These are phyloP conservation scores for Leuciscus waleckii DNA, from an alignment of 2,797 vertebrate genomes.

Conservation along the genomic window DNA sequence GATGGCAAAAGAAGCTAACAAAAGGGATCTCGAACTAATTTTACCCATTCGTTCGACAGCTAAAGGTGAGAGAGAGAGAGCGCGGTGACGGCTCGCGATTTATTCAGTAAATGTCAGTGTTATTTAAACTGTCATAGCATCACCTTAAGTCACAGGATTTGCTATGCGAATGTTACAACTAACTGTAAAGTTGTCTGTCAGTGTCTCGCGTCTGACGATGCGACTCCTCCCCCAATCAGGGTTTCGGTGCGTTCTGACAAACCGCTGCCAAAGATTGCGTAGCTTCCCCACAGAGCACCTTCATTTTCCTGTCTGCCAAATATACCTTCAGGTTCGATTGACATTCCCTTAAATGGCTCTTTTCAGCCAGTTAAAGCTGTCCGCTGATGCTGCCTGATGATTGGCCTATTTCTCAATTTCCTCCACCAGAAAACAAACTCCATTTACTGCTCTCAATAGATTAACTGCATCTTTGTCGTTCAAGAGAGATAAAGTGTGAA, in stretches of 20 bases:
- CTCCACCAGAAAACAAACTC: conserved; percentile 24
- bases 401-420: conserved; percentile 35
- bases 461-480: not conserved
- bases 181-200: conserved; percentile 53
- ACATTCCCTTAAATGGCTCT: conserved; percentile 54
- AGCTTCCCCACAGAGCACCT: conserved; percentile 48
- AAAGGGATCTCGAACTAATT: conserved; percentile 49
- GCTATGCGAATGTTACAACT: conserved; percentile 29
- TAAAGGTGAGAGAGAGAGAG: conserved; percentile 45
- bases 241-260: conserved; percentile 48
- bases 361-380: conserved; percentile 54
- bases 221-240: conserved; percentile 55
- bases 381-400: conserved; percentile 51
- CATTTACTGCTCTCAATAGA: conserved; percentile 18
- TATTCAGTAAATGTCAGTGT: conserved; percentile 64
- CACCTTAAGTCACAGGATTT: conserved; percentile 60
- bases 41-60: conserved; percentile 34
- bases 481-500: not conserved
- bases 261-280: conserved; percentile 50
- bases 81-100: conserved; percentile 61
- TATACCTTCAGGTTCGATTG: conserved; percentile 49
- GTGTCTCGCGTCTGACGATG: conserved; percentile 18
- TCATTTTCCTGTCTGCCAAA: conserved; percentile 40
- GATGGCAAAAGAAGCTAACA: conserved; percentile 56
- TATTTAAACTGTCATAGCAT: conserved; percentile 62